Evolutionary conservation across 2,113 vertebrate species (phyloP).

Genomic region (Oncorhynchus nerka): DNA sequence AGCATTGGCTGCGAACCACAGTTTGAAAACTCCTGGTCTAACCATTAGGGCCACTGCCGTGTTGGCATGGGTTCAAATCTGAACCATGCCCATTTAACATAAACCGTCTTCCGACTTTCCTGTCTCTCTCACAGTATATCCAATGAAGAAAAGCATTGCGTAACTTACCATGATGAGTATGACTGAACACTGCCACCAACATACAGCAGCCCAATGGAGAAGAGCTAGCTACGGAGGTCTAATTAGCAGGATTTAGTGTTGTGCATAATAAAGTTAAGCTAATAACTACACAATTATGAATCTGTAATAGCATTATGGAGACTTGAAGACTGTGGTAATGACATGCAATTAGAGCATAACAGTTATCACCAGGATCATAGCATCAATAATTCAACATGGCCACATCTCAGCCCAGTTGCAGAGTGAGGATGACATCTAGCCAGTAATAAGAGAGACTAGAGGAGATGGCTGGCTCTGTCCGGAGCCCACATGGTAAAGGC

Average conservation of each 20-base stretch:
- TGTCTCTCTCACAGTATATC: no score
- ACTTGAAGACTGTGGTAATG: conserved; percentile 64
- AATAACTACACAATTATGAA: conserved; percentile 64
- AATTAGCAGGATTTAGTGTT: conserved; percentile 58
- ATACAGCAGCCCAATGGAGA: not conserved
- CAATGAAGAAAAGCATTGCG: no score
- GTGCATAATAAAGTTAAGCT: conserved; percentile 60
- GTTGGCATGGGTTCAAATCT: no score
- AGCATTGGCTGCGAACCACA: no score
- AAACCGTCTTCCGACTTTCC: no score
- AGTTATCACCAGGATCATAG: conserved; percentile 61
- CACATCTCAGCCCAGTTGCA: conserved; percentile 29
- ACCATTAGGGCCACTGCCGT: no score
- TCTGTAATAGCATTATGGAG: conserved; percentile 63
- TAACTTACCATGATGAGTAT: conserved; percentile 32
- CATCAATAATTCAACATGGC: conserved; percentile 64
- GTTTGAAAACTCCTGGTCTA: no score
- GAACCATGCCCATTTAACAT: no score
- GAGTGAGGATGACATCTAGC: conserved; percentile 44
- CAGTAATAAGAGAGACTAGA: conserved; percentile 46
- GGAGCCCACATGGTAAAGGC: conserved; percentile 28
- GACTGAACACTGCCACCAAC: conserved; percentile 22
- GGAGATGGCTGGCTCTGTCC: conserved; percentile 25
- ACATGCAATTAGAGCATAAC: conserved; percentile 65
- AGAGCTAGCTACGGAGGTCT: conserved; percentile 9